A percentile compares a stretch with the other conserved stretches of the same genome.
Conservation (phyloP, 1,140 invertebrate species). For the Neodiprion pinetum region DNA sequence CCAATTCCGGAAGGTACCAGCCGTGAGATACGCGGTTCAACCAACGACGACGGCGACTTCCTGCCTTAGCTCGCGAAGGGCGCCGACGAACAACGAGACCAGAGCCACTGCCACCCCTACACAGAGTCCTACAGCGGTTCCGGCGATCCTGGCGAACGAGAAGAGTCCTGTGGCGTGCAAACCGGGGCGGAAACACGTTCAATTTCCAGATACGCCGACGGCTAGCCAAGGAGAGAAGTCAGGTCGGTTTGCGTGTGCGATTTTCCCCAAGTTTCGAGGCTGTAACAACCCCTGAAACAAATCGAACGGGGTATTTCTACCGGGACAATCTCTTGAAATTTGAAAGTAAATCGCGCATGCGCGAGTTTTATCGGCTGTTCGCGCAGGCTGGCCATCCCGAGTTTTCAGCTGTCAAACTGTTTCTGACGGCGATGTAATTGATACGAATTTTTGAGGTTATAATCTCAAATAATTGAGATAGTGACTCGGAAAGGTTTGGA, state of each 20-base stretch:
- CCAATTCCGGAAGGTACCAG: slow-evolving; percentile 34
- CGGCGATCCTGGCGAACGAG: slow-evolving; percentile 36
- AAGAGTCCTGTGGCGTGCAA: slow-evolving; percentile 37
- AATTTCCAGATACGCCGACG: slow-evolving; percentile 50
- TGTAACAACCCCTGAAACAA: neutral
- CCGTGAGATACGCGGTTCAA: slow-evolving; percentile 44
- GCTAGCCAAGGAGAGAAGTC: slow-evolving; percentile 22
- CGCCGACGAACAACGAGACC: slow-evolving; percentile 49
- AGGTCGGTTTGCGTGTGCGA: slow-evolving; percentile 27
- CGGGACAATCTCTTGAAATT: neutral
- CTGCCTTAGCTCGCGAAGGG: slow-evolving; percentile 43
- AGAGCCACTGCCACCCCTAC: slow-evolving; percentile 47
- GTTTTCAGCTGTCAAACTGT: too few relatives aligned
- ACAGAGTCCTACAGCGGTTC: slow-evolving; percentile 48
- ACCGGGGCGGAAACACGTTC: slow-evolving; percentile 51
- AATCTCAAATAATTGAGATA: too few relatives aligned
- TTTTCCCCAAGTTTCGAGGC: slow-evolving; percentile 2
- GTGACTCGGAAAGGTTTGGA: too few relatives aligned
- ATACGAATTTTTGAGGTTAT: too few relatives aligned
- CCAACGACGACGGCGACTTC: slow-evolving; percentile 47
- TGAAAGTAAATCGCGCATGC: too few relatives aligned
- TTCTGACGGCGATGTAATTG: too few relatives aligned
- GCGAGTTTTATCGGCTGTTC: too few relatives aligned
- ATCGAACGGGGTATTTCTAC: neutral
- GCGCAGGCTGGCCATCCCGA: too few relatives aligned